phyloP scores from a whole-genome alignment of 2,888 invertebrate species.

The Pandemis corylana region DNA sequence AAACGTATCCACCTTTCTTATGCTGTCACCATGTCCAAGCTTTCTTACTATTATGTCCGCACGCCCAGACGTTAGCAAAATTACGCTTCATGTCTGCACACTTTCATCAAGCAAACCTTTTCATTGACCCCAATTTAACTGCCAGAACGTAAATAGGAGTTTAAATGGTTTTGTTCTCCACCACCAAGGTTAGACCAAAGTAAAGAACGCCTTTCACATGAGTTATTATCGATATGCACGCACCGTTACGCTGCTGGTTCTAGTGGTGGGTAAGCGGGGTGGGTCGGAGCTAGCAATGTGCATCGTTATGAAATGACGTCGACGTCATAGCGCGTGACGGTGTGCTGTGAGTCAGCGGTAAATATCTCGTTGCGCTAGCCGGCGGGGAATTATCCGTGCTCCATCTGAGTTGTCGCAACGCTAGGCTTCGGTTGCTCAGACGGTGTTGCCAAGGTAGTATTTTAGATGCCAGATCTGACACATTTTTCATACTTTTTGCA shows the following conservation, averaged over 20 bases:
- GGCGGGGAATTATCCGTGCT: conserved; percentile 58
- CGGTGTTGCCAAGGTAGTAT: not conserved
- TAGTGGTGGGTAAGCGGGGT: conserved; percentile 46
- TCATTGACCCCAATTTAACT: conserved; percentile 63
- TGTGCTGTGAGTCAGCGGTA: conserved; percentile 42
- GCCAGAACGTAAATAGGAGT: conserved; percentile 46
- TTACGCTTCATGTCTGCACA: conserved; percentile 37
- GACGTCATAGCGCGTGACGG: conserved; percentile 41
- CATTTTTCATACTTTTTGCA: not conserved
- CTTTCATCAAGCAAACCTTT: conserved; percentile 59
- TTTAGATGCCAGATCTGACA: not conserved
- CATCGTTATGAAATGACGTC: conserved; percentile 44
- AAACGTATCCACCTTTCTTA: not conserved
- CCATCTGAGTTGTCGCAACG: conserved; percentile 59
- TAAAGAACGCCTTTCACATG: conserved; percentile 60
- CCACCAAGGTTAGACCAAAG: conserved; percentile 57
- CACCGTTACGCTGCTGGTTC: conserved; percentile 51
- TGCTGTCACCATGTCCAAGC: not conserved
- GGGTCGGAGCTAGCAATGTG: conserved; percentile 51
- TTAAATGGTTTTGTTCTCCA: conserved; percentile 58
- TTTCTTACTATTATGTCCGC: conserved; percentile 24
- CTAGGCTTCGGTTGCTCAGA: conserved; percentile 41
- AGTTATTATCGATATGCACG: conserved; percentile 48
- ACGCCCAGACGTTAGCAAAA: not conserved
- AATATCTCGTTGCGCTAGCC: conserved; percentile 47